Base-by-base conservation (phyloP, 2,113 vertebrate species). In the Gavia stellata region DNA sequence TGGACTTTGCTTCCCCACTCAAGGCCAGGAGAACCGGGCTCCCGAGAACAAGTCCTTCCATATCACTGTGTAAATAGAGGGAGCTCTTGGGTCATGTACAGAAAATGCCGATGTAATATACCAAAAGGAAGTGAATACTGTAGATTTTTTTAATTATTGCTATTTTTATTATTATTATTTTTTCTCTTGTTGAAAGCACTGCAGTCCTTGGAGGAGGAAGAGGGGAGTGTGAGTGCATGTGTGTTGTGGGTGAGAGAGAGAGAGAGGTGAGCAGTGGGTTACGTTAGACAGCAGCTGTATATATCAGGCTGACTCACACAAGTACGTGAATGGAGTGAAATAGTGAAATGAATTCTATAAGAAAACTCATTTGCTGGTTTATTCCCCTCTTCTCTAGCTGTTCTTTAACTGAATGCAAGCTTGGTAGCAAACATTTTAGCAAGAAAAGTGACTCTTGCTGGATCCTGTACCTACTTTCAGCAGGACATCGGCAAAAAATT, bases 141-240 rank as follows among this genome's bases (percentile, higher is more conserved):
- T 98, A 98, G 97, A 97, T 97, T 97, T 97, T 98, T 98, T 98
- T 98, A 98, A 98, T 97, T 98, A 97, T 98, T 97, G 94, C 94
- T 98, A 97, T 98, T 98, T 97, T 98, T 98, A 96, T 98, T 98
- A 97, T 97, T 97, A 56, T 89, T 90, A 62, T 97, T 96, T 93
- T 94, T 95, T 84, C 95, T 97, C 86, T 81, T 55, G 93, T 96
- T 97, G 95, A 97, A 98, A 98, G 98, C 97, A 98, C 98, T 98
- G 97, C 97, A 94, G 94, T 96, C 95, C 75, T 95, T 92, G 96
- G 95, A 97, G 94, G 88, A 96, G 77, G 96, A 95, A 94, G 94
- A 96, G 85, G 82, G 65, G 49, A 65, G 86, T 49, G 61, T 92
- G 97, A 89, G 96, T 93, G 92, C 29, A 88, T 61, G 68, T 78